phyloP scores from a whole-genome alignment of 1,140 invertebrate genomes.

The Cyphomyrmex costatus region DNA sequence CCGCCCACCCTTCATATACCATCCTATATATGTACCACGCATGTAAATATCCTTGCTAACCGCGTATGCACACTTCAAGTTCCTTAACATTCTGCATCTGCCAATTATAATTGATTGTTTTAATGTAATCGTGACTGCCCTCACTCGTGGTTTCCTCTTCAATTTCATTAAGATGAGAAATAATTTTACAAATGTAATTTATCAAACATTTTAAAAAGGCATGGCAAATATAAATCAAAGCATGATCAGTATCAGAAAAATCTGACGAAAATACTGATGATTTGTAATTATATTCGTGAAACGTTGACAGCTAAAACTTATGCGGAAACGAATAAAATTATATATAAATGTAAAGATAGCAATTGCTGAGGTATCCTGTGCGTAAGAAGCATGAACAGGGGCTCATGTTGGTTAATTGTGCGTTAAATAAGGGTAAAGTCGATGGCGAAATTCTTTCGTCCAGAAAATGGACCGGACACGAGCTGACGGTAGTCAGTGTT shows the following conservation, averaged over 20 bases:
- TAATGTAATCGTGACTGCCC: slow-evolving; percentile 66
- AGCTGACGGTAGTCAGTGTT: slow-evolving; percentile 10
- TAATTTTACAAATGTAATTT: neutral
- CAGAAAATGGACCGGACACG: slow-evolving; percentile 59
- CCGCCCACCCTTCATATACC: slow-evolving; percentile 69
- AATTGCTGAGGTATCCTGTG: neutral
- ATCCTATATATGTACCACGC: slow-evolving; percentile 69
- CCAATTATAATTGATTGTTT: slow-evolving; percentile 77
- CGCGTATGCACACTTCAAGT: slow-evolving; percentile 63
- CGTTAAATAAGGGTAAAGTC: slow-evolving; percentile 39
- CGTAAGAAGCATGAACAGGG: slow-evolving; percentile 22
- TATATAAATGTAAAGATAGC: neutral
- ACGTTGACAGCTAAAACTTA: neutral
- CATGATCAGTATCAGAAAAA: neutral
- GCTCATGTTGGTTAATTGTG: slow-evolving; percentile 57
- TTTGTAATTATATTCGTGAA: neutral
- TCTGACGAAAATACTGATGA: neutral
- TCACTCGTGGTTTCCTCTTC: neutral
- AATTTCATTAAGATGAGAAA: neutral
- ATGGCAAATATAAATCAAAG: neutral
- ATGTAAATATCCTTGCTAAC: slow-evolving; percentile 70
- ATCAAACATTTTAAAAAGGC: neutral
- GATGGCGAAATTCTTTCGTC: slow-evolving; percentile 68
- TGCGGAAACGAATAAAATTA: neutral
- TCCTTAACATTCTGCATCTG: slow-evolving; percentile 70